These are phyloP conservation scores for Meleagris gallopavo DNA, from an alignment of 2,113 vertebrate genomes.

Conservation along the genomic window DNA sequence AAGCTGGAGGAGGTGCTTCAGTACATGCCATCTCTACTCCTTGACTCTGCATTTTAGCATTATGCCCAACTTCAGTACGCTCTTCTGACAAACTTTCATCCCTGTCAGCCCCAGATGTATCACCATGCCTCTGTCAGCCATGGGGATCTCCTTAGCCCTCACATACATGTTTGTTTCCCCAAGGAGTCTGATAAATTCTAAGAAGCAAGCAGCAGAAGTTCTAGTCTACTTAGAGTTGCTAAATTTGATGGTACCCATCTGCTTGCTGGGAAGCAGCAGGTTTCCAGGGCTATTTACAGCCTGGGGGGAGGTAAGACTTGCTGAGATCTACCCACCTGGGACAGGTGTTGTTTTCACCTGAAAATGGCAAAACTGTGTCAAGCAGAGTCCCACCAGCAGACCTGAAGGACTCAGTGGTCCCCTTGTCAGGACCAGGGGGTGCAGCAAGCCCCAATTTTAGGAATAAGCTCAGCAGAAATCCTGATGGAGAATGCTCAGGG, in stretches of 20 bases:
- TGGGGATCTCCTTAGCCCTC: background rate
- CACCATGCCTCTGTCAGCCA: background rate
- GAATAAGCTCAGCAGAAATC: background rate
- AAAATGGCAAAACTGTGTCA: background rate
- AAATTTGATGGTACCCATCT: constrained; percentile 30
- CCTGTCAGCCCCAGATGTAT: background rate
- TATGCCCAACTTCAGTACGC: background rate
- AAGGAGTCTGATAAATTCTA: background rate
- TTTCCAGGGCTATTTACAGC: constrained; percentile 31
- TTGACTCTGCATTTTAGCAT: background rate
- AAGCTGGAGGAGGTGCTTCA: background rate
- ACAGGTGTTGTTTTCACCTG: constrained; percentile 3
- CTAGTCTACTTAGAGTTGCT: background rate
- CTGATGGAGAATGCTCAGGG: background rate
- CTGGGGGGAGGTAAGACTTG: background rate
- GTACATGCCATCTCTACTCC: background rate
- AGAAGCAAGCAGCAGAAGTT: constrained; percentile 13
- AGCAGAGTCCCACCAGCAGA: background rate
- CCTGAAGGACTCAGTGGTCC: background rate
- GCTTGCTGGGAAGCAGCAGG: background rate
- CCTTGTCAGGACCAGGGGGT: background rate
- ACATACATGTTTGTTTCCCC: background rate
- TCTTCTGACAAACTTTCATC: background rate
- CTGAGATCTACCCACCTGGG: background rate
- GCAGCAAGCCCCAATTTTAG: background rate